Percentiles rank a stretch among this genome's conserved stretches.
Evolutionary conservation across 2,888 invertebrate genomes (phyloP).

Genomic region (Pterostichus madidus): DNA sequence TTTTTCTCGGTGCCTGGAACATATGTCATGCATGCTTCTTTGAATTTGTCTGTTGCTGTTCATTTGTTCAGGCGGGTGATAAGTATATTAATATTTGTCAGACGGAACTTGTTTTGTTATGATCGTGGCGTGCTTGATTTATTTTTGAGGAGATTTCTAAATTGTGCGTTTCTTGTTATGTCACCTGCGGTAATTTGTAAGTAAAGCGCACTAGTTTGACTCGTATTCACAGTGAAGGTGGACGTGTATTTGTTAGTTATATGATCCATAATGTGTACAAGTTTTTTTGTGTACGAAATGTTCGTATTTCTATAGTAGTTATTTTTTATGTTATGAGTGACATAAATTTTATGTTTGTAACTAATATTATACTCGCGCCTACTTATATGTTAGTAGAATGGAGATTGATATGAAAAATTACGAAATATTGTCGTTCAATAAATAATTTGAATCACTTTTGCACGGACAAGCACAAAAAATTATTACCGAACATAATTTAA

Average conservation of each 20-base stretch:
- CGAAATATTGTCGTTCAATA: not conserved
- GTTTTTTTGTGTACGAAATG: constrained; percentile 24
- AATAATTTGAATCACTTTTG: not conserved
- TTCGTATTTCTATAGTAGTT: not conserved
- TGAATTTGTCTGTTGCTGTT: constrained; percentile 30
- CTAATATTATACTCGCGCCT: not conserved
- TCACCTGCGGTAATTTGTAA: constrained; percentile 43
- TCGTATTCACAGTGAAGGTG: constrained; percentile 25
- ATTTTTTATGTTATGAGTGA: constrained; percentile 22
- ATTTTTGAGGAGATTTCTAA: constrained; percentile 48
- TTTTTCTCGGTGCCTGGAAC: not conserved
- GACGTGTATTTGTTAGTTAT: constrained; percentile 28
- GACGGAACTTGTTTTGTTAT: constrained; percentile 45
- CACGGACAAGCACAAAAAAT: too few species aligned
- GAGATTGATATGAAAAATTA: constrained; percentile 1
- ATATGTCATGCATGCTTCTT: constrained; percentile 45
- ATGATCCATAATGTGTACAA: constrained; percentile 36
- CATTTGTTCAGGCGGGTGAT: constrained; percentile 40
- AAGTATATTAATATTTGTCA: constrained; percentile 60
- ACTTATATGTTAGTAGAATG: not conserved
- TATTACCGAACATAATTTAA: too few species aligned
- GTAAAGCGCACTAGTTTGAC: constrained; percentile 29
- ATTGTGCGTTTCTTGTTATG: constrained; percentile 43
- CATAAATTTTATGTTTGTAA: constrained; percentile 2
- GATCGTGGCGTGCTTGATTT: constrained; percentile 23